These are phyloP conservation scores for Anisognathus igniventris DNA, from an alignment of 2,797 vertebrate genomes.

Conservation along the genomic window DNA sequence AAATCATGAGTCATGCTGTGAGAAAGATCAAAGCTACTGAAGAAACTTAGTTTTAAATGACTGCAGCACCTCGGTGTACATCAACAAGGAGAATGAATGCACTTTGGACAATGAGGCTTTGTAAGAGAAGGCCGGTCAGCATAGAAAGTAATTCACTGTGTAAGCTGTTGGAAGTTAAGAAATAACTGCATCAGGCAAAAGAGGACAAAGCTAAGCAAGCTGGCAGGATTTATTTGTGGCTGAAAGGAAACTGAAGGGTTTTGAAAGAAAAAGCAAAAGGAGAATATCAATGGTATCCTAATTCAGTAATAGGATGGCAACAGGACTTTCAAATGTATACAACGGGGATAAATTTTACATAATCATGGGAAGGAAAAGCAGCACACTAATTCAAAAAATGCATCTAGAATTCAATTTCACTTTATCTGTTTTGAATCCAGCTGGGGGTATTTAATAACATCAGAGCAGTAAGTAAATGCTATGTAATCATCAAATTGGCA, in stretches of 20 bases:
- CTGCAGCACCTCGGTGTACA: background rate
- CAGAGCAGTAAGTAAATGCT: slow-evolving; percentile 5
- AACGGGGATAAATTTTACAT: background rate
- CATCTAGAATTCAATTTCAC: background rate
- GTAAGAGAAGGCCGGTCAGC: background rate
- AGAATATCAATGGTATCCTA: background rate
- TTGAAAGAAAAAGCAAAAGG: background rate
- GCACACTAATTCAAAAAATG: background rate
- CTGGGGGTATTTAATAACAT: background rate
- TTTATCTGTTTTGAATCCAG: slow-evolving; percentile 4
- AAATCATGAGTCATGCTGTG: background rate
- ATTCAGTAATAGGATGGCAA: background rate
- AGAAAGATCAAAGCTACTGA: background rate
- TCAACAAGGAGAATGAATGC: background rate
- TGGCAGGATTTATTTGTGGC: background rate
- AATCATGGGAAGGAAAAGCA: background rate
- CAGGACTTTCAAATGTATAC: background rate
- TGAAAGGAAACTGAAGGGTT: background rate
- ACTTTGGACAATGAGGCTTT: background rate
- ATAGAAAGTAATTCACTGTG: background rate
- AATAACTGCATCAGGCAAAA: background rate
- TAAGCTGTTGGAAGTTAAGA: background rate
- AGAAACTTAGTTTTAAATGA: background rate
- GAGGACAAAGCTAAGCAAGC: background rate
- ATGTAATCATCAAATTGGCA: background rate